These are phyloP conservation scores for Hemicordylus capensis DNA, from an alignment of 2,113 vertebrate species.

Conservation along the genomic window DNA sequence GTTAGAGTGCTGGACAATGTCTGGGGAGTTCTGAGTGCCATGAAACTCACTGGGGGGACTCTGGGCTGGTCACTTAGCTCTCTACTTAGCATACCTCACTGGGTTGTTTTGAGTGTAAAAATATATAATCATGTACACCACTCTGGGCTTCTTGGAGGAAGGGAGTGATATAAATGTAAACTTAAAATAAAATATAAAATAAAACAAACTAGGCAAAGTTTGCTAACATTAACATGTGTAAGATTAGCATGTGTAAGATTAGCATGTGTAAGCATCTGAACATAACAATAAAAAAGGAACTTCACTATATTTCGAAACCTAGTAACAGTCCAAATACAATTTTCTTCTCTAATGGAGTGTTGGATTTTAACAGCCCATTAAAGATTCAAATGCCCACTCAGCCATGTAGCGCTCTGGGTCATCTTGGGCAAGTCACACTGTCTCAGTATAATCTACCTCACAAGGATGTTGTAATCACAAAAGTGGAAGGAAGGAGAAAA, in stretches of 20 bases:
- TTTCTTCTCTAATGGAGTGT: neutral
- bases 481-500: neutral
- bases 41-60: too few species aligned
- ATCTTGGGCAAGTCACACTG: neutral
- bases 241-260: too few species aligned
- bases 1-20: too few species aligned
- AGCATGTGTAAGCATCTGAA: neutral
- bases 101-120: too few species aligned
- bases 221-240: neutral
- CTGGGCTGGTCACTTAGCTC: too few species aligned
- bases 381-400: neutral
- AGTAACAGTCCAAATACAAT: constrained; percentile 14
- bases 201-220: constrained; percentile 30
- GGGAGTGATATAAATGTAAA: too few species aligned
- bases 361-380: neutral
- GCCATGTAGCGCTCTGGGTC: neutral
- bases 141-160: too few species aligned
- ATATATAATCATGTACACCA: too few species aligned
- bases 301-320: constrained; percentile 13
- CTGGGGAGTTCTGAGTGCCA: too few species aligned
- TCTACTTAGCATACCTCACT: too few species aligned
- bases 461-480: neutral
- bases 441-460: neutral
- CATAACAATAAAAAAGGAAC: neutral
- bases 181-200: constrained; percentile 22